Evolutionary conservation across 2,113 vertebrate species (phyloP).

Genomic region (Aptenodytes forsteri): DNA sequence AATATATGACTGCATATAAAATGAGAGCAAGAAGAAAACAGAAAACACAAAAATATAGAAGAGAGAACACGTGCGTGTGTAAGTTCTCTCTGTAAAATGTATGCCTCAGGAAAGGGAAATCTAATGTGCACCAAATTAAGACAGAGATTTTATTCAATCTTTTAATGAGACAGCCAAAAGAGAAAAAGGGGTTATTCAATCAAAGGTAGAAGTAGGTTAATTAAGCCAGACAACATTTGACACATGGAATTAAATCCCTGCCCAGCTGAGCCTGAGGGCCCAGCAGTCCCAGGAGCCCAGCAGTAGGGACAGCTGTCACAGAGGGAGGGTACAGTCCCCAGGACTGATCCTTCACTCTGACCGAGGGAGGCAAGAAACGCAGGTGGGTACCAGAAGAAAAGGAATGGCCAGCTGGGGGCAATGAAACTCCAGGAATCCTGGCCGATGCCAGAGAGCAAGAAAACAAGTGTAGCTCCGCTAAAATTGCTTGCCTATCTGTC

Average conservation of each 20-base stretch:
- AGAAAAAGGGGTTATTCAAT: not conserved
- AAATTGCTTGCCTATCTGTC: not conserved
- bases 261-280: not conserved
- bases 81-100: not conserved
- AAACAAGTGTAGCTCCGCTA: not conserved
- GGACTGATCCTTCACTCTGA: not conserved
- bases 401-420: constrained; percentile 48
- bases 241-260: not conserved
- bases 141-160: not conserved
- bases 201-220: constrained; percentile 2
- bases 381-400: not conserved
- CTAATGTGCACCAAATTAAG: not conserved
- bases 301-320: not conserved
- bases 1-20: not conserved
- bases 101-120: not conserved
- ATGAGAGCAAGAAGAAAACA: not conserved
- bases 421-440: constrained; percentile 22
- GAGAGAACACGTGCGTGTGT: accelerated
- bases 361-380: accelerated
- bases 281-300: not conserved
- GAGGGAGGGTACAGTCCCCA: not conserved
- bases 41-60: not conserved
- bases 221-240: not conserved
- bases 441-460: not conserved
- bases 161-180: not conserved